Conservation (phyloP, 1,140 invertebrate species). For the Conopomorpha cramerella region DNA sequence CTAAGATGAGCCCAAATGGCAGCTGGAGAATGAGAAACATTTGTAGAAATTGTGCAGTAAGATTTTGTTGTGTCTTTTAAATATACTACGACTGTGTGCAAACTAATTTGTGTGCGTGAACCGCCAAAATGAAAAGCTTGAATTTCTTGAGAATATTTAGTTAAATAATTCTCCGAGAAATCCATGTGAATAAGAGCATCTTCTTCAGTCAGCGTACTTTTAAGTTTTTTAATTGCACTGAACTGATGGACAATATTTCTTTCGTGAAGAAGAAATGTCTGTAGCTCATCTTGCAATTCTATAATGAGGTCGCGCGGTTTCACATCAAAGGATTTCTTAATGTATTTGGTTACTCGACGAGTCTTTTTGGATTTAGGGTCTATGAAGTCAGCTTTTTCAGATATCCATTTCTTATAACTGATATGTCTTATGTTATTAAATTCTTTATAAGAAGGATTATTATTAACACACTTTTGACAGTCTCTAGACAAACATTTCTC, state of each 20-base stretch:
- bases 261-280: not conserved
- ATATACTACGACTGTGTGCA: slow-evolving; percentile 27
- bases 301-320: not conserved
- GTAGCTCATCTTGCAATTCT: slow-evolving; percentile 1
- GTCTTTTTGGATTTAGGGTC: no score
- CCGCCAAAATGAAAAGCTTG: slow-evolving; percentile 10
- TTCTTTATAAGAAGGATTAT: no score
- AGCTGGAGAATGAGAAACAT: slow-evolving; percentile 4
- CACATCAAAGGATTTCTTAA: not conserved
- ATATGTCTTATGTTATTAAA: no score
- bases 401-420: no score
- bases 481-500: no score
- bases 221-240: slow-evolving; percentile 4
- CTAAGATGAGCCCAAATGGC: slow-evolving; percentile 8
- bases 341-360: slow-evolving; percentile 1
- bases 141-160: no score
- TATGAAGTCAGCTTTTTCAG: no score
- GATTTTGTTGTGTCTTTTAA: slow-evolving; percentile 7
- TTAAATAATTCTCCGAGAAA: slow-evolving; percentile 7
- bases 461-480: no score
- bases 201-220: slow-evolving; percentile 4
- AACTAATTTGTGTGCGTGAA: no score
- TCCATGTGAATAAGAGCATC: slow-evolving; percentile 7
- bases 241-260: slow-evolving; percentile 3
- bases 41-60: slow-evolving; percentile 3